A percentile compares a stretch with the other conserved stretches of the same genome.
These are phyloP conservation scores for Actinemys pallida DNA, from an alignment of 2,113 vertebrate species.

Conservation along the genomic window DNA sequence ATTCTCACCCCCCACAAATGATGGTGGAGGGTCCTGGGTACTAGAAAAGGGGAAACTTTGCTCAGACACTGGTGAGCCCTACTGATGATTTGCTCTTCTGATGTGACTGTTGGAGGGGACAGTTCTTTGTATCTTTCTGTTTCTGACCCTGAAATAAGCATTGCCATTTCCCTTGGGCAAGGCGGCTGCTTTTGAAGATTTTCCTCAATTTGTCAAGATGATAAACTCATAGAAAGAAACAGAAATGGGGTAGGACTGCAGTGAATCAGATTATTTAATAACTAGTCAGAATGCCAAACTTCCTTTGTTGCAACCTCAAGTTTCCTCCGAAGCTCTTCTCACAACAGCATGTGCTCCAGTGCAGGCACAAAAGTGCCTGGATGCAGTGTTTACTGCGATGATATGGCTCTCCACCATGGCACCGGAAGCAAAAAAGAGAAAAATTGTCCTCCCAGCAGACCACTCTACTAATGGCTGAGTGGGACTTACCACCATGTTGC, in stretches of 20 bases:
- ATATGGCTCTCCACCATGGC: not conserved
- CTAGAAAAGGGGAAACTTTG: slow-evolving; percentile 14
- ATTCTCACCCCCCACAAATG: not conserved
- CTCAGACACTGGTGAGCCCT: not conserved
- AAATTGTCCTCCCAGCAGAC: not conserved
- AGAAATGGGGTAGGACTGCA: not conserved
- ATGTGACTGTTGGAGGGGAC: not conserved
- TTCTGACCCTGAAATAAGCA: not conserved
- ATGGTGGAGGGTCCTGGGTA: slow-evolving; percentile 44
- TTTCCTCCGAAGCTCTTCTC: not conserved
- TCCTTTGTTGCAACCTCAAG: not conserved
- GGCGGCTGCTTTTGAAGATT: not conserved
- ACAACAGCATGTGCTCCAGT: not conserved
- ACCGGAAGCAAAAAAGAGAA: not conserved
- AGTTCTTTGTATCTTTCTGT: slow-evolving; percentile 25
- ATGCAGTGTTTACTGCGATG: not conserved
- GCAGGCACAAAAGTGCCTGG: not conserved
- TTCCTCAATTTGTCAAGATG: not conserved
- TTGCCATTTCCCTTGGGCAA: not conserved
- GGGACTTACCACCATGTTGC: not conserved
- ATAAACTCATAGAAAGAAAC: not conserved
- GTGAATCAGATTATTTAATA: not conserved
- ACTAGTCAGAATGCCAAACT: not conserved
- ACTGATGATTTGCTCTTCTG: not conserved
- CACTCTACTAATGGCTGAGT: not conserved